Conservation (phyloP, 2,797 vertebrate species). For the Parotocinclus haroldoi region DNA sequence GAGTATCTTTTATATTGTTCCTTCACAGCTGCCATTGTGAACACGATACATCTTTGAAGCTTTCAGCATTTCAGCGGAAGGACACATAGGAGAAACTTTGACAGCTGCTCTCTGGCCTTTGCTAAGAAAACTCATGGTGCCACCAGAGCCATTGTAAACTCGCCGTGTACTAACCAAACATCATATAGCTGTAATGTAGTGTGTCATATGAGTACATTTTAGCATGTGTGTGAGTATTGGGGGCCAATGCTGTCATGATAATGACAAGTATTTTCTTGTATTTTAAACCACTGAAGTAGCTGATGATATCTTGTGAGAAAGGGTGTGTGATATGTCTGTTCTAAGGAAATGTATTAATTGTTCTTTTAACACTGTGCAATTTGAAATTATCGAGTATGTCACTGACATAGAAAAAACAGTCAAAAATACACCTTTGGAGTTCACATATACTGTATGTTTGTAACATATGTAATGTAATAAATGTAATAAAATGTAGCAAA, state of each 20-base stretch:
- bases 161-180: not conserved
- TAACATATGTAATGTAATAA: too few relatives aligned
- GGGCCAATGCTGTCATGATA: not conserved
- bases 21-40: conserved; percentile 28
- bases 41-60: conserved; percentile 42
- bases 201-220: conserved; percentile 9
- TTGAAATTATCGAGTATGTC: too few relatives aligned
- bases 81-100: conserved; percentile 36
- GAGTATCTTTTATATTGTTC: conserved; percentile 39
- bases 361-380: too few relatives aligned
- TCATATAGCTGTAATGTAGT: not conserved
- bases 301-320: too few relatives aligned
- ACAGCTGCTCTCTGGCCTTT: conserved; percentile 40
- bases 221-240: conserved; percentile 6
- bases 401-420: too few relatives aligned
- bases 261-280: too few relatives aligned
- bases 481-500: too few relatives aligned
- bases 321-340: too few relatives aligned
- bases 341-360: too few relatives aligned
- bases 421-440: too few relatives aligned
- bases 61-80: conserved; percentile 39
- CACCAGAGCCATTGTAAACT: not conserved
- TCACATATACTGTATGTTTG: too few relatives aligned
- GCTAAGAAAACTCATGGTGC: conserved; percentile 11
- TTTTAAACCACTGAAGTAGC: too few relatives aligned